A percentile compares a stretch with the other conserved stretches of the same genome.
These are phyloP conservation scores for Pogonomyrmex barbatus DNA, from an alignment of 1,140 invertebrate genomes.

Conservation along the genomic window DNA sequence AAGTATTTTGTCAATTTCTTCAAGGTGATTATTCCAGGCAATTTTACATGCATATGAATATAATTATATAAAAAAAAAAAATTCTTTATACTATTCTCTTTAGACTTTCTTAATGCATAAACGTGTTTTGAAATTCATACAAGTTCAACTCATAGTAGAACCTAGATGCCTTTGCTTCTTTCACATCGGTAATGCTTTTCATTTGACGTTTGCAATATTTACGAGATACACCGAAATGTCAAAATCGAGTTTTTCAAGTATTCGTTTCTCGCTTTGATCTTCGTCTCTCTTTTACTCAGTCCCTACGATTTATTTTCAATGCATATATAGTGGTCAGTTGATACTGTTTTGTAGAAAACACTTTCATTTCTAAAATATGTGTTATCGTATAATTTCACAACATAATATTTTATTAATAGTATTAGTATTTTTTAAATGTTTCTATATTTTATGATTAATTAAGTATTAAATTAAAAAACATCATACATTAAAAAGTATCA, in stretches of 20 bases:
- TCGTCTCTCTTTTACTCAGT: constrained; percentile 8
- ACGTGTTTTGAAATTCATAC: neutral
- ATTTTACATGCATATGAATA: neutral
- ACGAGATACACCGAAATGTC: constrained; percentile 32
- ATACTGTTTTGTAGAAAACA: neutral
- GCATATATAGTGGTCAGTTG: neutral
- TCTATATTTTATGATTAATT: neutral
- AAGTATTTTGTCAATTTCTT: neutral
- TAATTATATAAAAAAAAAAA: neutral
- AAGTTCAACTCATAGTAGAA: neutral
- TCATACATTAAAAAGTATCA: neutral
- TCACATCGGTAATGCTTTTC: neutral
- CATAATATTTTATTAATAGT: neutral
- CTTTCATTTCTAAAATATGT: neutral
- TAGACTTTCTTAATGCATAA: neutral
- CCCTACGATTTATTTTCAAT: neutral
- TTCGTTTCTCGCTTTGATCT: constrained; percentile 46
- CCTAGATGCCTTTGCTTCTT: neutral
- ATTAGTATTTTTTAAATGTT: neutral
- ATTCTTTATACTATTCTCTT: too few species aligned
- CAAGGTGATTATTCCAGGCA: neutral
- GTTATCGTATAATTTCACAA: neutral
- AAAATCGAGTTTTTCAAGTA: constrained; percentile 38
- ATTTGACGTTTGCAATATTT: constrained; percentile 38
- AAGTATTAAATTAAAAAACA: neutral